A percentile compares a stretch with the other conserved stretches of the same genome.
These are phyloP conservation scores for Siniperca scherzeri DNA, from an alignment of 2,797 vertebrate genomes.

Conservation along the genomic window DNA sequence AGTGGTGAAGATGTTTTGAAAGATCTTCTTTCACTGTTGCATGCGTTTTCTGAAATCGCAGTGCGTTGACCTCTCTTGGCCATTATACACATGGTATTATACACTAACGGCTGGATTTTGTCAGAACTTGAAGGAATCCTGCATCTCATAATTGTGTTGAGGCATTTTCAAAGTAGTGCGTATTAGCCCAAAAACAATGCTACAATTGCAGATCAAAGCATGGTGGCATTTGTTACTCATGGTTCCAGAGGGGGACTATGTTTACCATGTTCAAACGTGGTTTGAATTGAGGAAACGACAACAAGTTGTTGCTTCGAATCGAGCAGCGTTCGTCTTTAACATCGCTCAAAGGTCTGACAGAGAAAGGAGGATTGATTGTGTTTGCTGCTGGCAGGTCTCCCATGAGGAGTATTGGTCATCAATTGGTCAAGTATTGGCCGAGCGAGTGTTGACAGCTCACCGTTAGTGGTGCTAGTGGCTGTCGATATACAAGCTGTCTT, in stretches of 20 bases:
- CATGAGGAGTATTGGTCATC: constrained; percentile 65
- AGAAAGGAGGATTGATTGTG: constrained; percentile 55
- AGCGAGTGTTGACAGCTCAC: constrained; percentile 54
- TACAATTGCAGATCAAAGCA: background rate
- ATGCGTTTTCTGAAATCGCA: background rate
- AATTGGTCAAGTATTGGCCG: constrained; percentile 52
- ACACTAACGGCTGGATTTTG: background rate
- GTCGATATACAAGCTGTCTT: constrained; percentile 47
- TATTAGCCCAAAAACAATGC: background rate
- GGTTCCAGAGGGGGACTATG: background rate
- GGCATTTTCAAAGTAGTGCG: background rate
- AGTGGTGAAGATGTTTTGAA: background rate
- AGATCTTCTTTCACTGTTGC: background rate
- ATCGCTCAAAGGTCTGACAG: constrained; percentile 21
- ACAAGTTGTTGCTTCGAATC: constrained; percentile 30
- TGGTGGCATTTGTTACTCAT: background rate
- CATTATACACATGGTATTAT: too few species aligned
- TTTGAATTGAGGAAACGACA: constrained; percentile 10
- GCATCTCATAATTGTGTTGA: background rate
- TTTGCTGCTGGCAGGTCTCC: constrained; percentile 50
- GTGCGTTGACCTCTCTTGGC: background rate
- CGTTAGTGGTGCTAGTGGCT: constrained; percentile 44
- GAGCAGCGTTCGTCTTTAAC: constrained; percentile 16
- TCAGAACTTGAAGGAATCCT: background rate
- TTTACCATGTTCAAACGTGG: background rate